phyloP scores from a whole-genome alignment of 1,140 invertebrate genomes.

The Chrysoperla carnea region DNA sequence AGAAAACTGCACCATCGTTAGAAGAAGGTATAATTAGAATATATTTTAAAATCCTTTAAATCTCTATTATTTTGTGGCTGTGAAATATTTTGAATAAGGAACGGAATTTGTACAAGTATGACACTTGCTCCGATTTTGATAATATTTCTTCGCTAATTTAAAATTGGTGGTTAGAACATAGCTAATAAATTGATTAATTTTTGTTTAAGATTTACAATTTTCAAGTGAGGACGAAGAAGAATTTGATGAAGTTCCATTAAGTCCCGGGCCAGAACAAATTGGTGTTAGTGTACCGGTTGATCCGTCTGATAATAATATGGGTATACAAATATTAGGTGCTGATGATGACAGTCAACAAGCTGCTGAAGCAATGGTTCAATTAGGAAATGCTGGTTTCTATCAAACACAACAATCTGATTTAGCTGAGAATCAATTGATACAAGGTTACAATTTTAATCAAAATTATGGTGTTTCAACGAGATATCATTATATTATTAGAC shows the following conservation, averaged over 20 bases:
- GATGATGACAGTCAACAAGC: conserved; percentile 64
- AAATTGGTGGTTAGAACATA: no score
- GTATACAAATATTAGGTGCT: conserved; percentile 28
- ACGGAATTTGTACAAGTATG: no score
- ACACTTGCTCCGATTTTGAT: no score
- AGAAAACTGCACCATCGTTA: conserved; percentile 25
- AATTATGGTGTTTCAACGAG: no score
- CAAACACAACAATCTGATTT: conserved; percentile 26
- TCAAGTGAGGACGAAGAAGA: conserved; percentile 45
- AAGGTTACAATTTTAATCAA: conserved; percentile 14
- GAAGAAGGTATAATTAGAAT: conserved; percentile 34
- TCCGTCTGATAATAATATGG: conserved; percentile 27
- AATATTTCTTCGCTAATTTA: no score
- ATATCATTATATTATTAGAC: no score
- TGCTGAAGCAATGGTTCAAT: conserved; percentile 69
- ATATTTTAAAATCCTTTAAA: neutral
- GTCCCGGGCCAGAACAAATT: neutral
- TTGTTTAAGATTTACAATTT: conserved; percentile 42
- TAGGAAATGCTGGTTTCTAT: conserved; percentile 55
- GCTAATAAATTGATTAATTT: neutral
- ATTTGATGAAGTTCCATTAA: conserved; percentile 41
- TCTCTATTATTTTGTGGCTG: conserved; percentile 1
- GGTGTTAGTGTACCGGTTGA: conserved; percentile 28
- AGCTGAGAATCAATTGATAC: neutral
- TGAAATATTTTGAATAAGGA: no score